Evolutionary conservation across 2,113 vertebrate species (phyloP), one percentile per base, ranked within the genome.

Genomic region (Gambusia affinis): DNA sequence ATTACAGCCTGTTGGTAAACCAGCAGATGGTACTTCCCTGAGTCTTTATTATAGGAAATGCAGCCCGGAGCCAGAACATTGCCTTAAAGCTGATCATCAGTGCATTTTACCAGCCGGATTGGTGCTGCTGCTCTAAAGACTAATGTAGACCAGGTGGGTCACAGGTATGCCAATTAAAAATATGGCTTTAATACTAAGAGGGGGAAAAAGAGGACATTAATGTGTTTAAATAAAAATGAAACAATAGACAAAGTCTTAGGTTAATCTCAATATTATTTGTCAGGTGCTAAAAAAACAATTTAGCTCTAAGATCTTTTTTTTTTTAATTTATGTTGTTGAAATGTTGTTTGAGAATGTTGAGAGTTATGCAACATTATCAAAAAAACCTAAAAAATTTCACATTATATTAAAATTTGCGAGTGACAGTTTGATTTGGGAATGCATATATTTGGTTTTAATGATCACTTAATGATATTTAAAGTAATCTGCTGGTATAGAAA

Each of bases 1-100:
- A 89, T 92, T 88, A 90, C 3, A 77, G 77, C 1, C 64, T 28
- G 79, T 84, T 86, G 80, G 83, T 89, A 74, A 86, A 86, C 78
- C 82, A 83, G 81, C 84, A 82, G 35, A 86, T 69, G 75, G 82
- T 71, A 78, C 60, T 88, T 84, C 67, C 70, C 83, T 67, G 75
- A 87, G 80, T 80, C 75, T 54, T 66, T 82, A 84, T 86, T 81
- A 81, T 78, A 69, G 74, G 70, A 87, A 82, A 63, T 79, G 82
- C 64, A 81, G 81, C 72, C 80, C 57, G 73, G 66, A 89, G 73
- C 35, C 79, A 81, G 51, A 73, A 24, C 69, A 51, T 37, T 72
- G 81, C 77, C 82, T 83, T 66, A 11, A 14, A 82, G 79, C 82
- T 57, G 60, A 24, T 70, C 30, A 74, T 75, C 69, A 54, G 47